phyloP scores from a whole-genome alignment of 2,888 invertebrate species.

The Oxycera nigricornis region DNA sequence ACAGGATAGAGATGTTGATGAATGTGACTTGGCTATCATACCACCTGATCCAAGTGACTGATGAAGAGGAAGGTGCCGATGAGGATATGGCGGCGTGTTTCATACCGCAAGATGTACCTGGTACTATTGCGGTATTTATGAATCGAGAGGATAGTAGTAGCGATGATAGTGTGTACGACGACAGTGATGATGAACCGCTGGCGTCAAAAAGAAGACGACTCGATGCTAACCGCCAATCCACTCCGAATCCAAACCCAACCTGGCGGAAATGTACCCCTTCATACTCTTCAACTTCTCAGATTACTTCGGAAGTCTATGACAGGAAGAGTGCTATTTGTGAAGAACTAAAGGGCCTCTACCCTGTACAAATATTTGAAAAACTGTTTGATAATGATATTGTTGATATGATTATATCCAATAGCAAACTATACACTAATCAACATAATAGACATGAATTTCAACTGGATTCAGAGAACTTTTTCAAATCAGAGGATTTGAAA shows the following conservation, averaged over 20 bases:
- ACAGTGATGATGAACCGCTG: neutral
- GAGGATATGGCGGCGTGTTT: neutral
- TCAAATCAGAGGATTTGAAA: neutral
- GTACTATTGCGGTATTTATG: neutral
- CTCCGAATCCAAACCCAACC: neutral
- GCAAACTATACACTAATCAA: neutral
- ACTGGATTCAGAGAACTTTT: neutral
- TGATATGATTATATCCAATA: neutral
- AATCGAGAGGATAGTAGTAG: neutral
- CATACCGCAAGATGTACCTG: neutral
- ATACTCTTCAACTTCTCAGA: neutral
- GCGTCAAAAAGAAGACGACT: neutral
- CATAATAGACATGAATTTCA: neutral
- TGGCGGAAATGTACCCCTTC: neutral
- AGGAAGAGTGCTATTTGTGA: neutral
- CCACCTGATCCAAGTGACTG: constrained; percentile 2
- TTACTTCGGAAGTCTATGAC: neutral
- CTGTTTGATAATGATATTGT: neutral
- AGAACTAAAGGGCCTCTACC: neutral
- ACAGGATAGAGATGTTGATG: neutral
- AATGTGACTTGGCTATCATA: neutral
- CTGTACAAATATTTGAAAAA: neutral
- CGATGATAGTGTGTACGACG: neutral
- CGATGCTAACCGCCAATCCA: neutral
- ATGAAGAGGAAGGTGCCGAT: neutral